Conservation (phyloP, 2,113 vertebrate species). For the Dasypus novemcinctus region DNA sequence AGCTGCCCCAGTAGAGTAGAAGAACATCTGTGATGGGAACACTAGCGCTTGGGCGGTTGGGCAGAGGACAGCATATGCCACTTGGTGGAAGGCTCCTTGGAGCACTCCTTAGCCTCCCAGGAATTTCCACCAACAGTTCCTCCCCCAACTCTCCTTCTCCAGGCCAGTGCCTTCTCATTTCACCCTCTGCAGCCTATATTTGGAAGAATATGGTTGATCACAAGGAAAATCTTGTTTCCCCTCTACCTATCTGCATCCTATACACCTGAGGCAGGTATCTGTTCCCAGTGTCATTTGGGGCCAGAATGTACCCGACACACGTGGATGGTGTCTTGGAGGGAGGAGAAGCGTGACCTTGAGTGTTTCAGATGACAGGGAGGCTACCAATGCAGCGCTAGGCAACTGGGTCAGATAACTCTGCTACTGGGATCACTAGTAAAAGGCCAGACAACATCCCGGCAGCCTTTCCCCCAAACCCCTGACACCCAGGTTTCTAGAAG, state of each 20-base stretch:
- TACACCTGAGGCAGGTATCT: background rate
- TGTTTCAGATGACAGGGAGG: background rate
- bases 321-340: background rate
- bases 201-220: no score
- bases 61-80: background rate
- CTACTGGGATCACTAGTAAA: background rate
- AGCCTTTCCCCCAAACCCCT: background rate
- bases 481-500: background rate
- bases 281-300: background rate
- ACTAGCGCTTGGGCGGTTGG: background rate
- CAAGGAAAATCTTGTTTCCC: background rate
- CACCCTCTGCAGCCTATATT: background rate
- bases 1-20: background rate
- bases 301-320: background rate
- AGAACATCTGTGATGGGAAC: background rate
- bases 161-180: background rate
- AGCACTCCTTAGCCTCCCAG: background rate
- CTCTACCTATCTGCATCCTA: background rate
- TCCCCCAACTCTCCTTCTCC: background rate
- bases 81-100: background rate
- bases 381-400: background rate
- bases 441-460: background rate
- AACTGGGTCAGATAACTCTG: background rate
- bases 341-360: background rate
- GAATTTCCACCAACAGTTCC: background rate